These are phyloP conservation scores for Buphagus erythrorhynchus DNA, from an alignment of 2,797 vertebrate species.

Conservation along the genomic window DNA sequence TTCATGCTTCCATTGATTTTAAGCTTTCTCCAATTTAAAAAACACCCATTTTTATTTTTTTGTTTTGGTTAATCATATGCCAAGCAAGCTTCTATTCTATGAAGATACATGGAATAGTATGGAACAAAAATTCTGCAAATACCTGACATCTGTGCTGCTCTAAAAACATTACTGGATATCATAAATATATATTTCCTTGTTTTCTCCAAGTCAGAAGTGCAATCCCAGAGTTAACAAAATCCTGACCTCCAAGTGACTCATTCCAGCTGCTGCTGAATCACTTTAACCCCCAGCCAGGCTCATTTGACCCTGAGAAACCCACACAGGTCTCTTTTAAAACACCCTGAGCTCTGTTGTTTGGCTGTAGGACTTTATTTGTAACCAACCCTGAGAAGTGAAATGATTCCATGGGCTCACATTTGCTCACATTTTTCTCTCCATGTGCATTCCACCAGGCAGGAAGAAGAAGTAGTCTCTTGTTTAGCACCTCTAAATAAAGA, in stretches of 20 bases:
- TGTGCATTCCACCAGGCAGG: not conserved
- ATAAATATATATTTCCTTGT: not conserved
- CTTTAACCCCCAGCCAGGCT: not conserved
- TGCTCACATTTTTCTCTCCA: conserved; percentile 22
- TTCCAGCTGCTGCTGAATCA: not conserved
- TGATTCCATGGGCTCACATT: not conserved
- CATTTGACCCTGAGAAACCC: not conserved
- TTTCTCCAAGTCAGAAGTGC: not conserved
- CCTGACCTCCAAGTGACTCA: not conserved
- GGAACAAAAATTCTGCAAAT: not conserved
- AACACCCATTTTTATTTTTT: fast-evolving
- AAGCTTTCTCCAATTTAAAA: not conserved
- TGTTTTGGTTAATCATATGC: not conserved
- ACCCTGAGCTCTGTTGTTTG: not conserved
- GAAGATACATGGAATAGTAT: not conserved
- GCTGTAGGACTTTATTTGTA: not conserved
- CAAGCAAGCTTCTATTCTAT: not conserved
- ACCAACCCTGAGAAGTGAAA: not conserved
- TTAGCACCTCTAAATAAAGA: conserved; percentile 66
- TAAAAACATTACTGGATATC: not conserved
- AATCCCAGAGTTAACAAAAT: not conserved
- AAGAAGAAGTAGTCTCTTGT: conserved; percentile 36
- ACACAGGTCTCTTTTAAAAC: not conserved
- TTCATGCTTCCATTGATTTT: not conserved
- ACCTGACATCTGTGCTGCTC: not conserved